Evolutionary conservation across 2,113 vertebrate genomes (phyloP).

Genomic region (Callochromis pleurospilus): DNA sequence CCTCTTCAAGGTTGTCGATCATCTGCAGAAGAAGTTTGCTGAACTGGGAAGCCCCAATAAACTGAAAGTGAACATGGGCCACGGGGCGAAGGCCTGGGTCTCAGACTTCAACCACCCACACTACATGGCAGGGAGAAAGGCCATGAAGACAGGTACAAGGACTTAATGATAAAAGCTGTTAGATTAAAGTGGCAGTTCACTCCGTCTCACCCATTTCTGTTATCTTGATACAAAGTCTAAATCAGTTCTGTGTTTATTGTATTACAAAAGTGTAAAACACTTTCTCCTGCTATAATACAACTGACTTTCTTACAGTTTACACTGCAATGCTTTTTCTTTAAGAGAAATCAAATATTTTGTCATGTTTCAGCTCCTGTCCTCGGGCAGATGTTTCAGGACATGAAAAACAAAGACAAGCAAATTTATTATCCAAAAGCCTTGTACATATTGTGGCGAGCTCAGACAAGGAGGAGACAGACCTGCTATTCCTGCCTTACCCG

Average conservation of each 20-base stretch:
- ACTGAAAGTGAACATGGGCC: constrained; percentile 79
- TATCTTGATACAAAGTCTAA: accelerated
- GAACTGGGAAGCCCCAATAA: constrained; percentile 86
- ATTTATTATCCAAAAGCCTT: too few relatives aligned
- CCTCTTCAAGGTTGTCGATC: constrained; percentile 73
- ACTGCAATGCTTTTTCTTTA: accelerated
- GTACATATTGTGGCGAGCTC: too few relatives aligned
- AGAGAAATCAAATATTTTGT: accelerated
- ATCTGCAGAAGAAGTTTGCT: constrained; percentile 81
- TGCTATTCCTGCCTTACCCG: too few relatives aligned
- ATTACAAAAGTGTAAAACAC: accelerated
- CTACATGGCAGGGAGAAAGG: constrained; percentile 89
- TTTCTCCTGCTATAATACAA: background rate
- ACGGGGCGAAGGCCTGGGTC: constrained; percentile 92
- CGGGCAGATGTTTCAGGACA: background rate
- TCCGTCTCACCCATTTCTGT: background rate
- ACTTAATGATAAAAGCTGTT: background rate
- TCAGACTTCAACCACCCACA: constrained; percentile 95
- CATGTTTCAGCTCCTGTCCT: background rate
- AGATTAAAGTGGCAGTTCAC: accelerated
- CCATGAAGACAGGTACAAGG: constrained; percentile 85
- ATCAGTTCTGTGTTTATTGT: background rate
- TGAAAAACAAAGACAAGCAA: background rate
- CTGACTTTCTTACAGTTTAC: background rate
- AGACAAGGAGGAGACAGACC: too few relatives aligned